Evolutionary conservation across 2,113 vertebrate species (phyloP).

Genomic region (Brachionichthys hirsutus): DNA sequence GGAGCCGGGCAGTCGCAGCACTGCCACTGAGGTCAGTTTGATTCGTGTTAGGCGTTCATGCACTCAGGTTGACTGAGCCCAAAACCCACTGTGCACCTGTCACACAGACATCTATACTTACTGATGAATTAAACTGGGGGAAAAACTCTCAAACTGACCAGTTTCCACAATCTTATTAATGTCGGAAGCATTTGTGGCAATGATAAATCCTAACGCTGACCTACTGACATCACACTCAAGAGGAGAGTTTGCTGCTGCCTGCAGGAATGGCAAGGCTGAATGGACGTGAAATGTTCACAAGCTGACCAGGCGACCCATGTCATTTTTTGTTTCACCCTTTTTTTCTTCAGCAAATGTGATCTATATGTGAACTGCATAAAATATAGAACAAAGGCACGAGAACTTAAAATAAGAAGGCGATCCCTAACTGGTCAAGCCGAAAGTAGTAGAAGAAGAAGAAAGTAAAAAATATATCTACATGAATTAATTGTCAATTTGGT

Average conservation of each 20-base stretch:
- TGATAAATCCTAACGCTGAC: constrained; percentile 41
- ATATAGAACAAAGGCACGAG: too few relatives aligned
- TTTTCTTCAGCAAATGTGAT: constrained; percentile 25
- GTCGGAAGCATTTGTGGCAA: background rate
- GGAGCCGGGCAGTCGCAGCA: constrained; percentile 75
- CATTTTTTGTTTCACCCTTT: constrained; percentile 28
- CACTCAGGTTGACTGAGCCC: constrained; percentile 5
- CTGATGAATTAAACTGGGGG: constrained; percentile 5
- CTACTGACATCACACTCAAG: constrained; percentile 33
- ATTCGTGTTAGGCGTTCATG: constrained; percentile 14
- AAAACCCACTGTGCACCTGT: constrained; percentile 14
- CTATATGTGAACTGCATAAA: constrained; percentile 33
- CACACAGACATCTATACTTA: constrained; percentile 3
- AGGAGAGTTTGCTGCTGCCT: constrained; percentile 39
- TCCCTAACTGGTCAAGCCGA: too few relatives aligned
- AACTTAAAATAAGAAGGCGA: too few relatives aligned
- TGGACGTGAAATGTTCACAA: constrained; percentile 57
- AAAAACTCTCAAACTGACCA: constrained; percentile 1
- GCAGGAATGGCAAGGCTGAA: constrained; percentile 30
- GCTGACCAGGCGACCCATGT: constrained; percentile 15
- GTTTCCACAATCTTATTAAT: constrained; percentile 12
- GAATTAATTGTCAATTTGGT: constrained; percentile 26
- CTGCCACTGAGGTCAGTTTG: constrained; percentile 80
- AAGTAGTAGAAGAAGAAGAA: too few relatives aligned
- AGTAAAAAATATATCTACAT: too few relatives aligned